Percentiles rank a stretch among this genome's conserved stretches.
Evolutionary conservation across 2,888 invertebrate species (phyloP).

Genomic region (Hyposoter dolosus): DNA sequence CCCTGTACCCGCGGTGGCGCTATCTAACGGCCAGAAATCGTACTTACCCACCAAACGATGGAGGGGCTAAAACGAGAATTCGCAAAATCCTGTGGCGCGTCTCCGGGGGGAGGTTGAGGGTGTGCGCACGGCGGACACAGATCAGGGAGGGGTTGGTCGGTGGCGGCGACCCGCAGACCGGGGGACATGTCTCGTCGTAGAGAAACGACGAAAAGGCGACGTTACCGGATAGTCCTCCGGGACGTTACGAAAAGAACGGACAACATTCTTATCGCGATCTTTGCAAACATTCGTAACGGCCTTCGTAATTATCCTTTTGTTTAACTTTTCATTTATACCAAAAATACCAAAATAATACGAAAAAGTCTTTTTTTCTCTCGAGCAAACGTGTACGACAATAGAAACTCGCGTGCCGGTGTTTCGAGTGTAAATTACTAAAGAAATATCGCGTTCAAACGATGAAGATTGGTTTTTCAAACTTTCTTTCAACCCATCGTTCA

Average conservation of each 20-base stretch:
- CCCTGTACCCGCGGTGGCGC: constrained; percentile 77
- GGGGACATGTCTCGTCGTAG: constrained; percentile 69
- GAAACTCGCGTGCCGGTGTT: neutral
- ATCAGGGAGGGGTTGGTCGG: constrained; percentile 70
- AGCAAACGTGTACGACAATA: neutral
- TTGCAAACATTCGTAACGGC: constrained; percentile 4
- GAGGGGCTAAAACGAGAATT: constrained; percentile 18
- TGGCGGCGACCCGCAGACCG: constrained; percentile 64
- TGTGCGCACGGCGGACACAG: constrained; percentile 69
- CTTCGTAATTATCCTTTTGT: neutral
- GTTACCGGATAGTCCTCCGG: constrained; percentile 74
- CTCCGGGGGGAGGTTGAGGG: constrained; percentile 64
- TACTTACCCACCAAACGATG: constrained; percentile 58
- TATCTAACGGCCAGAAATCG: constrained; percentile 77
- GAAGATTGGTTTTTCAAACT: neutral
- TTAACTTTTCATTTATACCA: neutral
- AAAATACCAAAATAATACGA: neutral
- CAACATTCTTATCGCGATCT: constrained; percentile 35
- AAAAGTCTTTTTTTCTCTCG: neutral
- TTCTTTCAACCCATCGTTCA: neutral
- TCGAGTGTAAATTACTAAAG: neutral
- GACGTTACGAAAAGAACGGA: constrained; percentile 67
- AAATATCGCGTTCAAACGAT: constrained; percentile 2
- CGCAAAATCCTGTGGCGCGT: constrained; percentile 25
- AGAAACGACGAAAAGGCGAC: constrained; percentile 71